These are phyloP conservation scores for Eriocheir sinensis DNA, from an alignment of 1,140 invertebrate genomes.

Conservation along the genomic window DNA sequence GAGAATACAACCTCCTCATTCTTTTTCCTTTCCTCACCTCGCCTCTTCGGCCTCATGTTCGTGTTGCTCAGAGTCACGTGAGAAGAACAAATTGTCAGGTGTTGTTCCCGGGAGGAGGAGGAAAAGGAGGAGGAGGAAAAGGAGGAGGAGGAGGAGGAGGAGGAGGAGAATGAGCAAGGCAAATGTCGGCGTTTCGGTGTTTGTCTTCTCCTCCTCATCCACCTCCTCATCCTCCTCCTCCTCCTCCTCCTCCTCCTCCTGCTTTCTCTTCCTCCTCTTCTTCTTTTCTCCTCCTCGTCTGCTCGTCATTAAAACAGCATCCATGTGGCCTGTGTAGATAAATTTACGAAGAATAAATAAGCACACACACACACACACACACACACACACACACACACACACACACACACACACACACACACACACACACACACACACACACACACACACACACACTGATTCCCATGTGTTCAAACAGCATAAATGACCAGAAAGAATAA, in stretches of 20 bases:
- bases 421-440: slow-evolving; percentile 20
- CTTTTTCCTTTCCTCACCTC: no score
- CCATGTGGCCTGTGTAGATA: not conserved
- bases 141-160: not conserved
- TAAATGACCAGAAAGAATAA: not conserved
- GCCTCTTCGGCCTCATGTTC: not conserved
- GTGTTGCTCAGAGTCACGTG: not conserved
- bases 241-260: no score
- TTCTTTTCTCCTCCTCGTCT: no score
- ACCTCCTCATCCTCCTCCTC: no score
- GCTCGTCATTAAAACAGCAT: not conserved
- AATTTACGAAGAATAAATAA: not conserved
- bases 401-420: slow-evolving; percentile 4
- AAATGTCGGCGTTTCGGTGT: not conserved
- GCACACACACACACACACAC: slow-evolving; percentile 4
- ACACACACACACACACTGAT: slow-evolving; percentile 6
- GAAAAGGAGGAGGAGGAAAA: not conserved
- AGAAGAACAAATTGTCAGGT: not conserved
- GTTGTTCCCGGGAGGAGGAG: not conserved
- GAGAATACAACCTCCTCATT: no score
- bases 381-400: slow-evolving; percentile 4
- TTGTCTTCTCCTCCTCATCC: no score
- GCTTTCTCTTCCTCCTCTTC: no score
- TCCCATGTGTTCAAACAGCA: not conserved
- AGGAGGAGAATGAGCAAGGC: no score